Conservation (phyloP, 2,888 invertebrate genomes). For the Melinopterus prodromus region DNA sequence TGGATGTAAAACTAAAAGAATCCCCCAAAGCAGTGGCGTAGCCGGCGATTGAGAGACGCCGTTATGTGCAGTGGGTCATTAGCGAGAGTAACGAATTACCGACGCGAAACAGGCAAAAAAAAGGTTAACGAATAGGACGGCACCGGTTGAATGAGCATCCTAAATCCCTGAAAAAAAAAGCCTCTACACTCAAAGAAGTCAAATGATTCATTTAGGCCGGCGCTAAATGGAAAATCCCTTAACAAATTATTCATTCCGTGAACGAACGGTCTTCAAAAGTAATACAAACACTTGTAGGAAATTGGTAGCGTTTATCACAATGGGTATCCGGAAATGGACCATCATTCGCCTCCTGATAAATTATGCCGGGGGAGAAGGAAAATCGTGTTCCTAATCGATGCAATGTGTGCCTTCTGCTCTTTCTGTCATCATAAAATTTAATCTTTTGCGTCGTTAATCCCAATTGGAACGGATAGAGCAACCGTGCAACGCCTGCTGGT, state of each 20-base stretch:
- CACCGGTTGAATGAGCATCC: background rate
- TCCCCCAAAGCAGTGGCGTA: background rate
- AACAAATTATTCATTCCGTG: background rate
- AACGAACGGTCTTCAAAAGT: background rate
- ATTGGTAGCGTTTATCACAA: background rate
- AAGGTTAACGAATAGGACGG: background rate
- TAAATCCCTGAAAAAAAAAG: background rate
- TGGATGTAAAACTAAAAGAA: background rate
- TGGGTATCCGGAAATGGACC: background rate
- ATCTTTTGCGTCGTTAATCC: background rate
- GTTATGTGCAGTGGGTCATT: background rate
- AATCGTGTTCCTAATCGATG: background rate
- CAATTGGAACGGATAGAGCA: background rate
- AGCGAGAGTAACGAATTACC: background rate
- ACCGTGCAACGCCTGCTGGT: too few relatives aligned
- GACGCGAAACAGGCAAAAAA: background rate
- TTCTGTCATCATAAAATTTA: background rate
- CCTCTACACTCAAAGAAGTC: background rate
- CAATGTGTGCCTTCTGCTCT: background rate
- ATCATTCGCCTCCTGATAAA: background rate
- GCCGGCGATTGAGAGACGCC: background rate
- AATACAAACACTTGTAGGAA: slow-evolving; percentile 4
- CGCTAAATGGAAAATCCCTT: slow-evolving; percentile 4
- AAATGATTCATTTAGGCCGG: background rate
- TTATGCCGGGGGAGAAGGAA: background rate